Conservation (phyloP, 2,888 invertebrate genomes). For the Mythimna lalbum region DNA sequence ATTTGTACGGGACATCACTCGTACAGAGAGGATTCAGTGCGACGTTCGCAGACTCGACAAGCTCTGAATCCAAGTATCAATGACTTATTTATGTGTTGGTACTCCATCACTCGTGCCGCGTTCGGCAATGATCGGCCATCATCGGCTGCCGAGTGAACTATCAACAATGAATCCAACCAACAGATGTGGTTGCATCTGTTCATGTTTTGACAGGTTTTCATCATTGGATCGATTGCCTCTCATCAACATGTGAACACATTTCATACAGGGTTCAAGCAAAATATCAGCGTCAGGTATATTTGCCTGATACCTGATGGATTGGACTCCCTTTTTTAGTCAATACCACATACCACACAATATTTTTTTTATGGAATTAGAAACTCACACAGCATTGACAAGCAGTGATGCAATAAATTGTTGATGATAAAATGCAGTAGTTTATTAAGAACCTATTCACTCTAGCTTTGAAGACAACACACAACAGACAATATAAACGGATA, state of each 20-base stretch:
- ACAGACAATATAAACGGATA: too few species aligned
- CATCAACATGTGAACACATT: constrained; percentile 7
- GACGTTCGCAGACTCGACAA: constrained; percentile 2
- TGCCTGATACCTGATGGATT: too few species aligned
- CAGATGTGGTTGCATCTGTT: constrained; percentile 1
- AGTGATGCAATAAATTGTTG: too few species aligned
- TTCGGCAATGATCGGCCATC: constrained; percentile 10
- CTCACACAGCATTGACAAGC: too few species aligned
- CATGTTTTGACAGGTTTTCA: not conserved
- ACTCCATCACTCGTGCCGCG: constrained; percentile 19
- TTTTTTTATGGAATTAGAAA: too few species aligned
- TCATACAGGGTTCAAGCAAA: too few species aligned
- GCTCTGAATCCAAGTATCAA: constrained; percentile 24
- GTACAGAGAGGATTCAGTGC: not conserved
- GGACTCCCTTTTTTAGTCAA: too few species aligned
- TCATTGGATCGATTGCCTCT: constrained; percentile 10
- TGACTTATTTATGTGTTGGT: constrained; percentile 25
- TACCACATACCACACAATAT: too few species aligned
- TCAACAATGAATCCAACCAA: not conserved
- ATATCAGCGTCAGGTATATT: too few species aligned
- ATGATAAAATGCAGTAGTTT: too few species aligned
- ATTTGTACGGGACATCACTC: constrained; percentile 33
- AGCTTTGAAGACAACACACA: too few species aligned
- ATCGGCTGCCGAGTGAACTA: constrained; percentile 16
- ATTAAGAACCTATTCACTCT: too few species aligned